Base-by-base conservation (phyloP, 2,113 vertebrate species). In the Tupaia chinensis region DNA sequence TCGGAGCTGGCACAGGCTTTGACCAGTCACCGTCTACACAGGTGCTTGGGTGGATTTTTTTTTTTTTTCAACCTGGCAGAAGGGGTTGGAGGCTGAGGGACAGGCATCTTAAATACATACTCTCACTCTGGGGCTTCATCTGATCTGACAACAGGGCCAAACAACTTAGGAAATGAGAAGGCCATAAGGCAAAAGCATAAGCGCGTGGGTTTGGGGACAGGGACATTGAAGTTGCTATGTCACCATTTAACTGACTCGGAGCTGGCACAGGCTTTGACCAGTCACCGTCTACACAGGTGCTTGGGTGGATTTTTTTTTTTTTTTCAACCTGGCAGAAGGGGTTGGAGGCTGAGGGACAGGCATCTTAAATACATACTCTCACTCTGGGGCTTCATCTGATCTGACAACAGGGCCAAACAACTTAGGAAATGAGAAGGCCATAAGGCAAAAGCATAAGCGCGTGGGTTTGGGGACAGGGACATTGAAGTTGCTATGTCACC, bases 151-250 rank as follows among this genome's bases (percentile, higher is more conserved):
- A 14, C 14, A 20, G 60, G 94, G 56, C 16, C 63, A 8, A 11
- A n/a, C 22, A 22, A 54, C 3, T 89, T 70, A 81, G 66, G 91
- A 84, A 25, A 81, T 15, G 6, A 44, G 77, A 69, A 73, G 25
- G 17, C 17, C 14, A 3, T 0, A n/a, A 66, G 60, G n/a, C 5
- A 29, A 20, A 73, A 58, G 1, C 0, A 0, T 1, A 6, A 54
- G 78, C 34, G 25, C 23, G 0, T 29, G 17, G 8, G 7, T 34
- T 9, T 32, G 82, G 82, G 61, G 58, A 12, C 34, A 10, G 54
- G 63, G 32, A 17, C 0, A 0, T 9, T 23, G 9, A 32, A 1
- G 27, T 1, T 12, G 3, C 27, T 7, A 13, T 0, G 5, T 44
- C 27, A 3, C 10, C 61, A 8, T 17, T 22, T 20, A 9, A 27